Percentiles rank a stretch among this genome's conserved stretches.
phyloP scores from a whole-genome alignment of 1,140 invertebrate genomes.

The Euwallacea fornicatus region DNA sequence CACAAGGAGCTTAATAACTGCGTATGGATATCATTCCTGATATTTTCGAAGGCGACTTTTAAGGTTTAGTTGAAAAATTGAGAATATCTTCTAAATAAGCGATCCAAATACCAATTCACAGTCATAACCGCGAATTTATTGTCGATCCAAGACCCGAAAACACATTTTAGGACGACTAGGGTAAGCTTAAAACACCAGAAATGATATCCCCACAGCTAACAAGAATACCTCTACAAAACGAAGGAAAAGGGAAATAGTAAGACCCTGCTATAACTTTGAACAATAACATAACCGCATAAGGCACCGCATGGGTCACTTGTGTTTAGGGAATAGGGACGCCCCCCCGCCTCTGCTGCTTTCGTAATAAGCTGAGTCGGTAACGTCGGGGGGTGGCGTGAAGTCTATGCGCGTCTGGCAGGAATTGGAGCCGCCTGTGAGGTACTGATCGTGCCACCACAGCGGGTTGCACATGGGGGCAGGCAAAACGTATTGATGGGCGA shows the following conservation, averaged over 20 bases:
- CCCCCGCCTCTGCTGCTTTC: conserved; percentile 1
- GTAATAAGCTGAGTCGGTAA: conserved; percentile 14
- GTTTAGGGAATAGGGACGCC: conserved; percentile 46
- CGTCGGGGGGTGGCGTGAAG: conserved; percentile 42
- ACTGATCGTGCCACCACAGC: conserved; percentile 46
- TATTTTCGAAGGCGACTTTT: no score
- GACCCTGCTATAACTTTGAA: conserved; percentile 37
- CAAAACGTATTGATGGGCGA: conserved; percentile 42
- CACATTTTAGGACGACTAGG: background rate
- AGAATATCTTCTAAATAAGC: background rate
- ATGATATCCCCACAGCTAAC: background rate
- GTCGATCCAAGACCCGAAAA: no score
- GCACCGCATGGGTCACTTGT: conserved; percentile 47
- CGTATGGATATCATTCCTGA: background rate
- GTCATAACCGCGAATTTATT: no score
- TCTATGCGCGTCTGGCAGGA: conserved; percentile 27
- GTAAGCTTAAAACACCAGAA: conserved; percentile 9
- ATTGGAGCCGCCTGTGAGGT: conserved; percentile 45
- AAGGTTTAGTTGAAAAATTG: no score
- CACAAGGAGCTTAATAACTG: background rate
- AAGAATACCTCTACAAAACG: conserved; percentile 3
- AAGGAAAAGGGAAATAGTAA: background rate
- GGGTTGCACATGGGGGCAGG: conserved; percentile 39
- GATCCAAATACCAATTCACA: background rate
- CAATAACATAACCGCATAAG: conserved; percentile 40